These are phyloP conservation scores for Dolichotis patagonum DNA, from an alignment of 2,113 vertebrate species.

Conservation along the genomic window DNA sequence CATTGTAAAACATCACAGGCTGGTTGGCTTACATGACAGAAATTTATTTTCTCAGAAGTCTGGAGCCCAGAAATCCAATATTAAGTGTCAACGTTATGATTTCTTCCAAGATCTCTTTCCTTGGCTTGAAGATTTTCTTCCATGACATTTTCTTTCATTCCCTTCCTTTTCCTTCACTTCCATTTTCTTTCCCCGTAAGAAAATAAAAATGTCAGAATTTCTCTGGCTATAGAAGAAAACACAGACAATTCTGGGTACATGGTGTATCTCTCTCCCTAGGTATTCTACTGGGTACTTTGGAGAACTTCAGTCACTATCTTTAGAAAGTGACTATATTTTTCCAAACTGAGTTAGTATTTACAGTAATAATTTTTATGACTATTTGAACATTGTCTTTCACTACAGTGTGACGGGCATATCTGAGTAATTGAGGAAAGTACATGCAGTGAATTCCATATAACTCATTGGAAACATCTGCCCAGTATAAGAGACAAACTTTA, in stretches of 20 bases:
- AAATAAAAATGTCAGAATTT: neutral
- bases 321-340: neutral
- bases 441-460: neutral
- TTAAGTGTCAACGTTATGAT: neutral
- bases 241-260: neutral
- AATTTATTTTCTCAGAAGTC: neutral
- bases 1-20: neutral
- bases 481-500: neutral
- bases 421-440: neutral
- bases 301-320: neutral
- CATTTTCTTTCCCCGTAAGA: neutral
- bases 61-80: neutral
- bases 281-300: neutral
- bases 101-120: neutral
- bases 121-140: neutral
- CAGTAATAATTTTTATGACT: neutral
- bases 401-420: neutral
- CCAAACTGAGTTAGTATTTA: neutral
- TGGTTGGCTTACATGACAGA: neutral
- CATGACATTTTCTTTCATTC: neutral
- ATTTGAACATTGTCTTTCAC: neutral
- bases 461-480: neutral
- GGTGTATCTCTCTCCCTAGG: neutral
- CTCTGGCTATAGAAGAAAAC: neutral
- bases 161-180: neutral